Conservation (phyloP, 2,113 vertebrate genomes). For the Siniperca chuatsi region DNA sequence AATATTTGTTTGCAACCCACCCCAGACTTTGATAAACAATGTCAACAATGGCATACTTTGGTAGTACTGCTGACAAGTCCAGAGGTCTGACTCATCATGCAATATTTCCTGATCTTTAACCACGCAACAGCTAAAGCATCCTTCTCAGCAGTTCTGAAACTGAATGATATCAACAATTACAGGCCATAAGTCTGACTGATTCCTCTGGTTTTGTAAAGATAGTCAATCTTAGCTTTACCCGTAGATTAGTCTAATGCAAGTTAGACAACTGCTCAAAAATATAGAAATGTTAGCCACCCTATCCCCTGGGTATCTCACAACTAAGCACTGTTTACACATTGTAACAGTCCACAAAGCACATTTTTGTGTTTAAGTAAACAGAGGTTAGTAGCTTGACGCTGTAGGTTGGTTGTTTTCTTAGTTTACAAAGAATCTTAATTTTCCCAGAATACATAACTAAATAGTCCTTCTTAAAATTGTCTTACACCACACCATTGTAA, state of each 20-base stretch:
- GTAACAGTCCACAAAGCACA: no score
- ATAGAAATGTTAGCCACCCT: not conserved
- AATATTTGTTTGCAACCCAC: not conserved
- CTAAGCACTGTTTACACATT: not conserved
- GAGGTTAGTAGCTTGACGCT: not conserved
- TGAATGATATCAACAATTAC: not conserved
- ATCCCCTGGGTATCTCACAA: not conserved
- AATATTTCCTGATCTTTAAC: not conserved
- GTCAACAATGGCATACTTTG: not conserved
- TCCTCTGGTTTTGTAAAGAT: not conserved
- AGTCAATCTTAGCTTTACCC: not conserved
- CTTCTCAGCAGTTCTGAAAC: not conserved
- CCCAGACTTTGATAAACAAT: not conserved
- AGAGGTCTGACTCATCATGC: not conserved
- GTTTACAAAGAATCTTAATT: not conserved
- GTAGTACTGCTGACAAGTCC: not conserved
- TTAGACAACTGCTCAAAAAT: not conserved
- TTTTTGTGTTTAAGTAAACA: not conserved
- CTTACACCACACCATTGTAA: no score
- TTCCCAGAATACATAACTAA: not conserved
- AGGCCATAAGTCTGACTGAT: not conserved
- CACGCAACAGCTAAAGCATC: not conserved
- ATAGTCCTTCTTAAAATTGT: not conserved
- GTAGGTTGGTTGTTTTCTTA: not conserved
- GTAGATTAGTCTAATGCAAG: not conserved